phyloP scores from a whole-genome alignment of 2,888 invertebrate genomes.

The Nomada lathburiana region DNA sequence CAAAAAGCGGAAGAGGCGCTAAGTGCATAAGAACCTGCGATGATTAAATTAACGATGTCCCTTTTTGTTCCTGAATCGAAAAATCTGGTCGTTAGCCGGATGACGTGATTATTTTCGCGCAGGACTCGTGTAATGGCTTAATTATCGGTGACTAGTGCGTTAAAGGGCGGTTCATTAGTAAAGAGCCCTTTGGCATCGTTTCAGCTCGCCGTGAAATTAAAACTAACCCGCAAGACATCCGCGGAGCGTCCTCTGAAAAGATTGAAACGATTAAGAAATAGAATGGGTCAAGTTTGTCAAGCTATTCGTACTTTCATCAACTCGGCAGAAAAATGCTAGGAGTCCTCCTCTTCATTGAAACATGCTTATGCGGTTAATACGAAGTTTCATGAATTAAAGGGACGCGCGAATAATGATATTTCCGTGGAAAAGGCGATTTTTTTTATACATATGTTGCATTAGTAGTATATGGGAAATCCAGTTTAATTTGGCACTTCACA shows the following conservation, averaged over 20 bases:
- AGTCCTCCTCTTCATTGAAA: slow-evolving; percentile 32
- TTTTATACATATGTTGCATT: no score
- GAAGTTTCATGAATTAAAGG: slow-evolving; percentile 29
- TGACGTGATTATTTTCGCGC: slow-evolving; percentile 38
- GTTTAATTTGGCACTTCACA: no score
- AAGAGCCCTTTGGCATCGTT: slow-evolving; percentile 35
- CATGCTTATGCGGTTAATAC: slow-evolving; percentile 34
- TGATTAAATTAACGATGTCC: slow-evolving; percentile 10
- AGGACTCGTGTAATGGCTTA: slow-evolving; percentile 37
- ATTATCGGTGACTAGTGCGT: slow-evolving; percentile 49
- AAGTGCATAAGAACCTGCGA: background rate
- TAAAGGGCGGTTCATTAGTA: slow-evolving; percentile 46
- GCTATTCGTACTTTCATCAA: slow-evolving; percentile 20
- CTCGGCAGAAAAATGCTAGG: background rate
- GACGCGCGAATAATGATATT: background rate
- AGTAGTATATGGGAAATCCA: no score
- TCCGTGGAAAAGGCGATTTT: background rate
- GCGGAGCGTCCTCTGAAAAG: slow-evolving; percentile 2
- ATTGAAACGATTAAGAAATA: slow-evolving; percentile 43
- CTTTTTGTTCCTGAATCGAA: slow-evolving; percentile 5
- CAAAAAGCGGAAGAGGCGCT: background rate
- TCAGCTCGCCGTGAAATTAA: slow-evolving; percentile 49
- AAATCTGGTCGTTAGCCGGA: slow-evolving; percentile 16
- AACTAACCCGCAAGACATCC: slow-evolving; percentile 39
- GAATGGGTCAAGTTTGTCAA: slow-evolving; percentile 17